Conservation (phyloP, 2,113 vertebrate species). For the Entelurus aequoreus region DNA sequence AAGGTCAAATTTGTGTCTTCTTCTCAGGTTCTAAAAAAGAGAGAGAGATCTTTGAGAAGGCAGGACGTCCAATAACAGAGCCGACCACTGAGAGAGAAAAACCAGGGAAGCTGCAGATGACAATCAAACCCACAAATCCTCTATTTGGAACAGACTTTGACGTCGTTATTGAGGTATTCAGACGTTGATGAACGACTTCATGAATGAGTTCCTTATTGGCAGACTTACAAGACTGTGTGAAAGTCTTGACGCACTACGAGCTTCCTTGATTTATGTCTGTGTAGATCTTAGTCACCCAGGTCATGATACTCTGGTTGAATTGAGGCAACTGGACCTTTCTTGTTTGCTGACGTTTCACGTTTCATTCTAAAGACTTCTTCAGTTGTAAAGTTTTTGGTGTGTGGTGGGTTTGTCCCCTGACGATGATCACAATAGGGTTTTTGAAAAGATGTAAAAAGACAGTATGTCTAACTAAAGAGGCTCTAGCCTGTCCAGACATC, state of each 20-base stretch:
- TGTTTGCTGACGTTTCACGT: too few relatives aligned
- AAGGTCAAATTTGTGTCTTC: background rate
- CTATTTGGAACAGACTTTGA: conserved; percentile 75
- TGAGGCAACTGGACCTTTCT: too few relatives aligned
- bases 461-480: too few relatives aligned
- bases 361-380: too few relatives aligned
- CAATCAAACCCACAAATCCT: conserved; percentile 61
- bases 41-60: conserved; percentile 67
- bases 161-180: conserved; percentile 67
- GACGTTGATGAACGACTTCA: background rate
- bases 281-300: too few relatives aligned
- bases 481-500: too few relatives aligned
- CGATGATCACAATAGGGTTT: too few relatives aligned
- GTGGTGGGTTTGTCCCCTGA: too few relatives aligned
- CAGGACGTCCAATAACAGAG: conserved; percentile 40
- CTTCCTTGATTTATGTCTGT: background rate
- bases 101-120: conserved; percentile 52
- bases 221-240: background rate
- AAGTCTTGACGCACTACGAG: background rate
- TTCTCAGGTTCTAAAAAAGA: conserved; percentile 68
- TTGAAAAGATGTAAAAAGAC: too few relatives aligned
- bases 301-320: too few relatives aligned
- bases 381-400: too few relatives aligned
- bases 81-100: rapidly evolving
- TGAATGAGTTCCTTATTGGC: background rate